Evolutionary conservation across 1,140 invertebrate species (phyloP), one percentile per base, ranked within the genome.

Genomic region (Pseudomyrmex pallidus): DNA sequence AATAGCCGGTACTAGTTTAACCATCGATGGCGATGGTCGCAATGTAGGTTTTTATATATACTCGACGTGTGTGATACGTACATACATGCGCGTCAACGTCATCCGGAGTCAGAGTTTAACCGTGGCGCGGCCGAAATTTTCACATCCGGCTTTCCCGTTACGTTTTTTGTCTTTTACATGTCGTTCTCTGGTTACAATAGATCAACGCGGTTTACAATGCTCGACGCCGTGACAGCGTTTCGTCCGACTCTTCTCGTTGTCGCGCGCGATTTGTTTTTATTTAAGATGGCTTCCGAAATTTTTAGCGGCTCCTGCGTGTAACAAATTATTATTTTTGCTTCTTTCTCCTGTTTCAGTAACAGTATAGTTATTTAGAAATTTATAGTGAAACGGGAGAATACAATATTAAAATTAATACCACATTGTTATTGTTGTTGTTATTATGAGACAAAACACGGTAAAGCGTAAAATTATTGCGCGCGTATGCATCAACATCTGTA

Each of bases 111-210:
- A 44, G 76, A 80, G 46, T 80, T 80, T 70, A 80, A 80, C 35
- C 76, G 54, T 56, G 48, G 66, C 54, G 54, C 76, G 7, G 44
- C 44, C 66, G 56, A 80, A 80, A 72, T 80, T 72, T 59, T 50
- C 64, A 15, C 76, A 70, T 80, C 64, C 64, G 63, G 64, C 64
- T 80, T 72, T 54, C 5, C 5, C 35, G 35, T 80, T 80, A 70
- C 66, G 76, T 80, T 80, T 80, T 80, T 80, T 44, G 66, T 44
- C 66, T 80, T 80, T 72, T 80, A 80, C 76, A 80, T 70, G 66
- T 61, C 64, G 67, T 80, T 61, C 54, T 44, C 54, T 44, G 66
- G 54, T 80, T 80, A 80, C 76, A 80, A 72, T 72, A 66, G 54
- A 70, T 80, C 54, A 70, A 46, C 54, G 56, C n/a, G 46, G 46